A percentile compares a stretch with the other conserved stretches of the same genome.
Evolutionary conservation across 2,888 invertebrate species (phyloP).

Genomic region (Theretra japonica): DNA sequence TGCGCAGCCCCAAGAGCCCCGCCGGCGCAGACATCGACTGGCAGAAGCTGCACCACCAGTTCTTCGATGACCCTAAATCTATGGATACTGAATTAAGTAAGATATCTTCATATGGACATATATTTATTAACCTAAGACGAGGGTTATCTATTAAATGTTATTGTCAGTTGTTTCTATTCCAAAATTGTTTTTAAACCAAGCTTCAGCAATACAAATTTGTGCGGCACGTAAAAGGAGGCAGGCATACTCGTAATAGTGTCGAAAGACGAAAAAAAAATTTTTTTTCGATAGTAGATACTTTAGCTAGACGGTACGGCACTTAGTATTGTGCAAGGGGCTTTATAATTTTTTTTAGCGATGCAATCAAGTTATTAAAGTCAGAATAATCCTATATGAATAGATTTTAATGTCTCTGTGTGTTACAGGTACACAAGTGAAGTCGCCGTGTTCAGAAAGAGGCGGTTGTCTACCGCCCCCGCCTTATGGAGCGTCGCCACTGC

Average conservation of each 20-base stretch:
- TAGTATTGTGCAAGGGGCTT: too few species aligned
- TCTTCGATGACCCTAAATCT: constrained; percentile 89
- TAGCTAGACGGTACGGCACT: too few species aligned
- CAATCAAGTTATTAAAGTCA: too few species aligned
- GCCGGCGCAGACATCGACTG: constrained; percentile 91
- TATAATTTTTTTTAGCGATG: too few species aligned
- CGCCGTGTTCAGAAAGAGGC: constrained; percentile 80
- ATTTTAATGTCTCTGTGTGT: neutral
- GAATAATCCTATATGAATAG: neutral
- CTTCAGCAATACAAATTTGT: too few species aligned
- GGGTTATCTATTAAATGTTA: neutral
- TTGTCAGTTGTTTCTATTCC: too few species aligned
- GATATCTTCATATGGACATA: constrained; percentile 34
- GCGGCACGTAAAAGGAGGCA: too few species aligned
- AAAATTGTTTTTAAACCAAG: neutral
- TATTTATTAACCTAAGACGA: neutral
- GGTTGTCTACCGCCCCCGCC: constrained; percentile 82
- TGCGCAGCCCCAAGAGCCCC: constrained; percentile 74
- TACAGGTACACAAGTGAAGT: constrained; percentile 80
- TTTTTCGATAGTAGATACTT: too few species aligned
- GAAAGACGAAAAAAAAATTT: too few species aligned
- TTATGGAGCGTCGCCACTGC: constrained; percentile 81
- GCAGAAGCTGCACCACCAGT: constrained; percentile 95
- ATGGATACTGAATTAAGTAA: constrained; percentile 81
- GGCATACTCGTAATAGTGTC: too few species aligned